phyloP scores from a whole-genome alignment of 2,113 vertebrate species.

The Motacilla tschutschensis region DNA sequence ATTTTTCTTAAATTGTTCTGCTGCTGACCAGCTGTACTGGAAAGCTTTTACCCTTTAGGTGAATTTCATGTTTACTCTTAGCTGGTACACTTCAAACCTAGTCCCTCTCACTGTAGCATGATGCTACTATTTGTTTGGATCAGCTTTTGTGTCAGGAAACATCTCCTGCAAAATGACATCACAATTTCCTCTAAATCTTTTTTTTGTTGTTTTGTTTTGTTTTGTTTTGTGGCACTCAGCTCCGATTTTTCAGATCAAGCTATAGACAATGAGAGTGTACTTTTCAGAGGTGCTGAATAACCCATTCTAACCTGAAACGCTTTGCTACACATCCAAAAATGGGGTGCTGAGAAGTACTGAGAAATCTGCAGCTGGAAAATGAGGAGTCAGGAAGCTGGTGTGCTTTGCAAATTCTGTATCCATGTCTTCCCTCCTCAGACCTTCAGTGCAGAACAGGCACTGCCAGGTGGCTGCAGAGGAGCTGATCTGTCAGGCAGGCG shows the following conservation, averaged over 20 bases:
- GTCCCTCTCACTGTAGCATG: background rate
- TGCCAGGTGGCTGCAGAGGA: conserved; percentile 4
- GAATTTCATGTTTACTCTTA: background rate
- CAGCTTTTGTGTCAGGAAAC: background rate
- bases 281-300: background rate
- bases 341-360: background rate
- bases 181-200: background rate
- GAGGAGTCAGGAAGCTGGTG: background rate
- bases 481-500: background rate
- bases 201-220: background rate
- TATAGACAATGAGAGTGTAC: background rate
- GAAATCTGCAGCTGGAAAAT: background rate
- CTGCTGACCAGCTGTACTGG: background rate
- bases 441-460: background rate
- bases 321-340: background rate
- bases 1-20: background rate
- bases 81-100: background rate
- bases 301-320: background rate
- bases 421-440: background rate
- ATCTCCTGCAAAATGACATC: background rate
- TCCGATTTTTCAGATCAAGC: background rate
- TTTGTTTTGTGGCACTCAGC: background rate
- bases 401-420: background rate
- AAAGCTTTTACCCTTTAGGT: background rate
- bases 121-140: background rate